phyloP scores from a whole-genome alignment of 2,113 vertebrate genomes.

The Falco punctatus region DNA sequence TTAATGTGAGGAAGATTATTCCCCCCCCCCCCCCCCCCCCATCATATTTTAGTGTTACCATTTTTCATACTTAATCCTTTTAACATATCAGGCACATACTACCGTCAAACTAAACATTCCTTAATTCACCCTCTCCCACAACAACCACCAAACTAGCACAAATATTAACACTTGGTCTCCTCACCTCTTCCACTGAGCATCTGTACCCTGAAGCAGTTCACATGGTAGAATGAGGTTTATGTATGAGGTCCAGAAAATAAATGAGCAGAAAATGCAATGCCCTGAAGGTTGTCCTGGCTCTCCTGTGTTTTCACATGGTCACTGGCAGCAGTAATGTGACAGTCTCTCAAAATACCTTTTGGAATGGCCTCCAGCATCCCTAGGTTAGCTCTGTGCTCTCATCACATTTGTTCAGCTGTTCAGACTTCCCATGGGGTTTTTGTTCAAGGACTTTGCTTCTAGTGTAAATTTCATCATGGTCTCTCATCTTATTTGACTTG shows the following conservation, averaged over 20 bases:
- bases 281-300: background rate
- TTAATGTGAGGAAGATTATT: background rate
- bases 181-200: background rate
- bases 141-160: background rate
- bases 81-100: background rate
- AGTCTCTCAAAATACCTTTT: background rate
- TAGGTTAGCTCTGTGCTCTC: background rate
- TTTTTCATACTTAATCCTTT: background rate
- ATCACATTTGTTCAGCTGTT: background rate
- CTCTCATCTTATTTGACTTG: background rate
- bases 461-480: background rate
- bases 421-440: background rate
- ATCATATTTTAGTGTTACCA: background rate
- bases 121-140: background rate
- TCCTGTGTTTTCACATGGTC: background rate
- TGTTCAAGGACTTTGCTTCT: background rate
- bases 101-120: background rate
- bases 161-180: background rate
- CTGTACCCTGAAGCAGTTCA: background rate
- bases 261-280: background rate
- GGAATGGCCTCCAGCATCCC: background rate
- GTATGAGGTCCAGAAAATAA: constrained; percentile 9
- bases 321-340: background rate
- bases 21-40: no score
- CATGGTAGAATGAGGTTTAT: background rate